phyloP scores from a whole-genome alignment of 2,888 invertebrate species.

The Corythucha ciliata region DNA sequence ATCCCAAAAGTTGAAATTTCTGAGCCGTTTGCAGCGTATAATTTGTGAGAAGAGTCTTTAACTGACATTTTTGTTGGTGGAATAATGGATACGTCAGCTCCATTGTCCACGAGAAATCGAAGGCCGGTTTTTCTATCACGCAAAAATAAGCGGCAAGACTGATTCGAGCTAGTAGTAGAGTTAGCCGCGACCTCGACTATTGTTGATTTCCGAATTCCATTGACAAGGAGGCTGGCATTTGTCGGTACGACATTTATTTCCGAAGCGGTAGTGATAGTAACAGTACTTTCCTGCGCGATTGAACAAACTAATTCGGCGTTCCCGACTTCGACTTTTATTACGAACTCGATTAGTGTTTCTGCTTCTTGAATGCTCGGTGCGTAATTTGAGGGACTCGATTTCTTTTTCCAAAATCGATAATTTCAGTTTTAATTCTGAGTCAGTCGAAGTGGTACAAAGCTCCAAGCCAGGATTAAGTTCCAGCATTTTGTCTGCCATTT shows the following conservation, averaged over 20 bases:
- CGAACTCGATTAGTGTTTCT: no score
- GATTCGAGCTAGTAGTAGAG: background rate
- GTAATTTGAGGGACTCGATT: no score
- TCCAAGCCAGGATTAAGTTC: no score
- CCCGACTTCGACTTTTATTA: no score
- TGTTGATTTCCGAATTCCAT: slow-evolving; percentile 18
- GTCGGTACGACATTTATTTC: slow-evolving; percentile 10
- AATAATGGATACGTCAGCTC: slow-evolving; percentile 26
- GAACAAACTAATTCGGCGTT: no score
- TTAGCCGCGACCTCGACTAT: slow-evolving; percentile 10
- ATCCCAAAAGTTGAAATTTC: slow-evolving; percentile 29
- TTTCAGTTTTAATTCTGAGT: background rate
- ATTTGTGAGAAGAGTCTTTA: slow-evolving; percentile 14
- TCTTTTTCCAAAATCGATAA: slow-evolving; percentile 2
- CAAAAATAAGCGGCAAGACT: slow-evolving; percentile 2
- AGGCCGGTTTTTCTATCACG: slow-evolving; percentile 5
- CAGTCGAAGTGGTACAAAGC: no score
- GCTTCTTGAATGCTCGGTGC: no score
- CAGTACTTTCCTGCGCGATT: no score
- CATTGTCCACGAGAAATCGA: slow-evolving; percentile 24
- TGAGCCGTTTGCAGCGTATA: slow-evolving; percentile 34
- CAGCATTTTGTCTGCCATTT: background rate
- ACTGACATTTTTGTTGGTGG: slow-evolving; percentile 1
- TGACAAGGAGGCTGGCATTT: slow-evolving; percentile 15
- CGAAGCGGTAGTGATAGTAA: slow-evolving; percentile 16